phyloP scores from a whole-genome alignment of 2,797 vertebrate genomes.

The Ispidina picta region DNA sequence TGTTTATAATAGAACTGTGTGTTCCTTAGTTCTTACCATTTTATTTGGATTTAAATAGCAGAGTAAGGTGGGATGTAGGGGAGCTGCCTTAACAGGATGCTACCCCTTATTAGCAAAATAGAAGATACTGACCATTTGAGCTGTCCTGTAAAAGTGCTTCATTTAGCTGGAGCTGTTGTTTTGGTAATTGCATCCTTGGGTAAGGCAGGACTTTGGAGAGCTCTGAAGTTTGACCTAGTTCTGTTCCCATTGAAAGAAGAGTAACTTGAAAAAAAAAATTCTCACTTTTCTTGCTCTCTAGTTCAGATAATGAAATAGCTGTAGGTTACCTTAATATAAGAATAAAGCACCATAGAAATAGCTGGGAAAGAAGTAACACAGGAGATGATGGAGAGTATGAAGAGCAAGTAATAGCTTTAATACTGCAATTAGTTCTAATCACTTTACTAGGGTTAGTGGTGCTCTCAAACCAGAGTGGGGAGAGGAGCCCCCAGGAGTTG shows the following conservation, averaged over 20 bases:
- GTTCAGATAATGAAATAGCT: background rate
- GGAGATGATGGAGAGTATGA: background rate
- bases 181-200: background rate
- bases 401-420: background rate
- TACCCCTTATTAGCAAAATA: background rate
- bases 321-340: background rate
- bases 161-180: background rate
- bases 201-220: background rate
- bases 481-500: background rate
- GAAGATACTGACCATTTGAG: background rate
- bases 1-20: background rate
- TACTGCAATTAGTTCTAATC: background rate
- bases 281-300: background rate
- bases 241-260: background rate
- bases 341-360: background rate
- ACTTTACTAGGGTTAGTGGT: background rate
- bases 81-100: background rate
- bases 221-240: background rate
- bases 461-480: background rate
- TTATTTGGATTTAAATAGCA: background rate
- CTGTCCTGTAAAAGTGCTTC: background rate
- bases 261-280: background rate
- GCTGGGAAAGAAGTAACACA: background rate
- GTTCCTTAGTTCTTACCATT: background rate
- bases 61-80: background rate